Base-by-base conservation (phyloP, 1,140 invertebrate genomes). In the Cydia amplana region DNA sequence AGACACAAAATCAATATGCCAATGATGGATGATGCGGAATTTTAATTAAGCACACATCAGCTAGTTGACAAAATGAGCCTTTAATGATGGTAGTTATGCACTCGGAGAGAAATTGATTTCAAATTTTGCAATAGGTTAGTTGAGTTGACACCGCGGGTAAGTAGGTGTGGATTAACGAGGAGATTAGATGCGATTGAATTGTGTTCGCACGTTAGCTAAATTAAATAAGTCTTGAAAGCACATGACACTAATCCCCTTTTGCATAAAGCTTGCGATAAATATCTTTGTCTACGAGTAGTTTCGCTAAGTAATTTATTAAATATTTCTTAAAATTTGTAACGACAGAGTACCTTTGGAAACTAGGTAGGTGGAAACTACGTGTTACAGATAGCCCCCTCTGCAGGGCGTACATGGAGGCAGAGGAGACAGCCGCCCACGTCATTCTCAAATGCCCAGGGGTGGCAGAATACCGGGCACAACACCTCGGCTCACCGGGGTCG, bases 11-110 rank as follows among this genome's bases (percentile, higher is more conserved):
- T 89, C 88, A 91, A 91, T 91, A 91, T 80, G 75, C 81, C 80
- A 75, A 83, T 91, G 89, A 91, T 91, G 84, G 86, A 91, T 90
- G 89, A 82, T 80, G 85, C 78, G 80, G 83, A 86, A 91, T 90
- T 90, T 91, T 91, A 91, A 91, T 90, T 89, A 91, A 90, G 85
- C 84, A 83, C 83, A 82, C 85, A 89, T 91, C 86, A 87, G 84
- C 85, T 87, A 86, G 85, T 80, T 83, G 82, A 86, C 86, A 83
- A 90, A 86, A 91, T 89, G 89, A 86, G 86, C 84, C 88, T 89
- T 89, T 89, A 89, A 89, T 90, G 81, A 78, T 80, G 80, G 80
- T 80, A 74, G 79, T 70, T 25, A 70, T 70, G 65, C 65, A 70
- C 65, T 70, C n/a, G n/a, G 36, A 43, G 65, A 70, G 25, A 36